Percentiles rank a stretch among this genome's conserved stretches.
These are phyloP conservation scores for Muscidifurax raptorellus DNA, from an alignment of 1,140 invertebrate species.

Conservation along the genomic window DNA sequence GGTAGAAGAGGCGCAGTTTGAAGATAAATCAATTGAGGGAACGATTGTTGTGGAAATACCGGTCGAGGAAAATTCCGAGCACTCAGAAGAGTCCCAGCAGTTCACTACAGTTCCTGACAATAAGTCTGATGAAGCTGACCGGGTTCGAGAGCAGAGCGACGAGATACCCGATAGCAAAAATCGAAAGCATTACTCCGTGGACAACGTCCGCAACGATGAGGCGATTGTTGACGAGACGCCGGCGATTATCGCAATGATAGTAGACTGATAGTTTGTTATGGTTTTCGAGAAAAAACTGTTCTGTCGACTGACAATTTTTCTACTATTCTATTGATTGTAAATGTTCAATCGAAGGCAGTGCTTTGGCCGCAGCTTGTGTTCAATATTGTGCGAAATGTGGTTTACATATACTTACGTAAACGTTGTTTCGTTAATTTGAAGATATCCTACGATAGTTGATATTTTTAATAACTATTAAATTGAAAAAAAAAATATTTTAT, in stretches of 20 bases:
- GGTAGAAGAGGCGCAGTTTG: constrained; percentile 28
- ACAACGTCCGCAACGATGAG: not conserved
- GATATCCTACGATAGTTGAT: not conserved
- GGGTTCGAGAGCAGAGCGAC: constrained; percentile 58
- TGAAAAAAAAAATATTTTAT: not conserved
- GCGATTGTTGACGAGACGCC: not conserved
- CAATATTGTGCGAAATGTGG: not conserved
- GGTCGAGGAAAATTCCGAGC: not conserved
- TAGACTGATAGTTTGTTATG: constrained; percentile 31
- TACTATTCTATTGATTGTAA: constrained; percentile 22
- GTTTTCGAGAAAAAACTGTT: not conserved
- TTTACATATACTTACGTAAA: not conserved
- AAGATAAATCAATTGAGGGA: not conserved
- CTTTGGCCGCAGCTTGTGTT: not conserved
- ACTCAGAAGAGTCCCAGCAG: not conserved
- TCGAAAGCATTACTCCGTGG: not conserved
- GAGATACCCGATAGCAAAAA: constrained; percentile 10
- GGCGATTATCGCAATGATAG: not conserved
- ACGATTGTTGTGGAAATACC: not conserved
- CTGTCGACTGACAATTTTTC: not conserved
- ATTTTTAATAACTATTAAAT: not conserved
- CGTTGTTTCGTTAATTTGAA: not conserved
- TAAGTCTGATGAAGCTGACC: constrained; percentile 64
- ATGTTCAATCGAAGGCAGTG: not conserved
- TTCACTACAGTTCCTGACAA: constrained; percentile 62